Evolutionary conservation across 2,888 invertebrate species (phyloP).

Genomic region (Spodoptera picta): DNA sequence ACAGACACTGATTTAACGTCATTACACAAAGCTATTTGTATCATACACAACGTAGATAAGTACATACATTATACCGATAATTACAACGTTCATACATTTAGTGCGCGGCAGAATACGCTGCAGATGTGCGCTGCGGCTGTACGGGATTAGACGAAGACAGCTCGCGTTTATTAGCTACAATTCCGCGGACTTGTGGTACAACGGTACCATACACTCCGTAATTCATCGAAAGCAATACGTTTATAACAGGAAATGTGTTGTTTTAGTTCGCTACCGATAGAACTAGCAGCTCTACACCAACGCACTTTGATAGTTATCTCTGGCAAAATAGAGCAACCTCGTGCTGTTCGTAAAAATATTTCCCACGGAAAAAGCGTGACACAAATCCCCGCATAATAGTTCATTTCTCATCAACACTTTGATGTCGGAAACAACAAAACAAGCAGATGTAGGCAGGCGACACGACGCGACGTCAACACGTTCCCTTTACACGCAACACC

Average conservation of each 20-base stretch:
- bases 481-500: conserved; percentile 41
- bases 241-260: conserved; percentile 1
- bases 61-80: background rate
- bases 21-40: too few relatives aligned
- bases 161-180: conserved; percentile 67
- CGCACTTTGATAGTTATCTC: too few relatives aligned
- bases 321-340: too few relatives aligned
- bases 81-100: conserved; percentile 7
- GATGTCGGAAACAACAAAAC: conserved; percentile 42
- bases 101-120: conserved; percentile 17
- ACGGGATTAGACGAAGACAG: conserved; percentile 32
- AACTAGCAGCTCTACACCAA: too few relatives aligned
- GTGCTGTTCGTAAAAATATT: conserved; percentile 17
- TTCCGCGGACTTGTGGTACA: conserved; percentile 59
- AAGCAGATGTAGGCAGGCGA: conserved; percentile 29
- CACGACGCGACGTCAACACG: conserved; percentile 34
- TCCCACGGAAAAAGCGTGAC: conserved; percentile 30
- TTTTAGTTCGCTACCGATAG: conserved; percentile 1
- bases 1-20: too few relatives aligned
- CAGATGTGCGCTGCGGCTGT: conserved; percentile 39
- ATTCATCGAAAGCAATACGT: conserved; percentile 31
- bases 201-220: conserved; percentile 10
- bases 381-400: conserved; percentile 35
- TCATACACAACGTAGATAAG: too few relatives aligned
- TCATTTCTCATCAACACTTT: conserved; percentile 42